Conservation (phyloP, 1,140 invertebrate species). For the Sipha flava region DNA sequence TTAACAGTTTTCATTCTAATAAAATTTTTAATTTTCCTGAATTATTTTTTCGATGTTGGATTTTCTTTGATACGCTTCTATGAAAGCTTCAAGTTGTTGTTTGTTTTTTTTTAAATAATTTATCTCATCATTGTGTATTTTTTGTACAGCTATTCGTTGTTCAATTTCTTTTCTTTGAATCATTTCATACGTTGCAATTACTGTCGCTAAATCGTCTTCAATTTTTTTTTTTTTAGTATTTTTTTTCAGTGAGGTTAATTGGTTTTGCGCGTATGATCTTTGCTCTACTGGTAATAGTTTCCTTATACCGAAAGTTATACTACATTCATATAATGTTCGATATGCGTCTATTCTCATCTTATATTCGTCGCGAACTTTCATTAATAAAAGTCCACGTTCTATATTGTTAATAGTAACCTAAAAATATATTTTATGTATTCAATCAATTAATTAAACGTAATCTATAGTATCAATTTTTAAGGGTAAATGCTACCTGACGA, state of each 20-base stretch:
- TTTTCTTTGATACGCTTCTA: slow-evolving; percentile 91
- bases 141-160: slow-evolving; percentile 73
- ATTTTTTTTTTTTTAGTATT: slow-evolving; percentile 62
- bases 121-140: slow-evolving; percentile 84
- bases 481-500: neutral
- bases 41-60: slow-evolving; percentile 80
- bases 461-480: neutral
- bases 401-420: slow-evolving; percentile 68
- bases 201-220: slow-evolving; percentile 68
- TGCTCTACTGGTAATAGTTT: slow-evolving; percentile 75
- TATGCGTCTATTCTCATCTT: slow-evolving; percentile 93
- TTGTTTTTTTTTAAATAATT: slow-evolving; percentile 87
- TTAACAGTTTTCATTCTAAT: no score
- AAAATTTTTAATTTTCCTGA: no score
- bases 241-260: slow-evolving; percentile 54
- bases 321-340: slow-evolving; percentile 89
- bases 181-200: slow-evolving; percentile 71
- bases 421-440: neutral
- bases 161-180: slow-evolving; percentile 72
- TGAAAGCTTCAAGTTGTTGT: slow-evolving; percentile 83
- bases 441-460: neutral
- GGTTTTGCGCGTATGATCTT: slow-evolving; percentile 60
- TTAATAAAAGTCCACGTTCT: slow-evolving; percentile 84
- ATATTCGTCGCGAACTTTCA: slow-evolving; percentile 90
- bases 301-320: slow-evolving; percentile 93